Base-by-base conservation (phyloP, 2,888 invertebrate genomes). In the Xestoiulus laeticollis region DNA sequence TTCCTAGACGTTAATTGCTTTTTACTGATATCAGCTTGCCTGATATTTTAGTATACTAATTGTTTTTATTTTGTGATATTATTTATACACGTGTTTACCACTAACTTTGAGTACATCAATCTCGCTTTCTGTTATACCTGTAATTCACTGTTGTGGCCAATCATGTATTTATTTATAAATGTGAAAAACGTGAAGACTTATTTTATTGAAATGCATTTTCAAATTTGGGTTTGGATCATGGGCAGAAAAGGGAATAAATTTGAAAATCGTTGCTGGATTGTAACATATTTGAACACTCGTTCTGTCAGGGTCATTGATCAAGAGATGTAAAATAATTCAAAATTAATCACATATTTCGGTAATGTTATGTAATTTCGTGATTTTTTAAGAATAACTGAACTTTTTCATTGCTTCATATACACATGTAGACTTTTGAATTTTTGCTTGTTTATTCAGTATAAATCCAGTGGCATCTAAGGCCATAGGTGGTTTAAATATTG, bases 1-100 rank as follows among this genome's bases (percentile, higher is more conserved):
- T n/a, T 59, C 59, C 59, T 59, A 59, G 19, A n/a, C 3, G 1
- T 59, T 59, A 59, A 59, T 59, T 6, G 59, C 59, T n/a, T 59
- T 59, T 59, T 59, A 59, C 59, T 5, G 59, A 59, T 59, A n/a
- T 59, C 59, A 59, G 59, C 59, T n/a, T 4, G 59, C 59, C 59
- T 59, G 59, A 59, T 59, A 59, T 59, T 59, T 59, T n/a, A 59
- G 59, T 59, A 59, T 59, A 59, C 59, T 59, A 59, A 59, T 59
- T 59, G 59, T 59, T 59, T 19, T 59, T 59, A 48, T 59, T n/a
- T 59, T 59, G 59, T 59, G 59, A 59, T 59, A 59, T 16, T 59
- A 59, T 59, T 59, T 59, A 59, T 59, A n/a, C n/a, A 19, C 59
- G 59, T n/a, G 19, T n/a, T n/a, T n/a, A 59, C n/a, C 59, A 19